Evolutionary conservation across 2,113 vertebrate species (phyloP).

Genomic region (Tetraodon nigroviridis): DNA sequence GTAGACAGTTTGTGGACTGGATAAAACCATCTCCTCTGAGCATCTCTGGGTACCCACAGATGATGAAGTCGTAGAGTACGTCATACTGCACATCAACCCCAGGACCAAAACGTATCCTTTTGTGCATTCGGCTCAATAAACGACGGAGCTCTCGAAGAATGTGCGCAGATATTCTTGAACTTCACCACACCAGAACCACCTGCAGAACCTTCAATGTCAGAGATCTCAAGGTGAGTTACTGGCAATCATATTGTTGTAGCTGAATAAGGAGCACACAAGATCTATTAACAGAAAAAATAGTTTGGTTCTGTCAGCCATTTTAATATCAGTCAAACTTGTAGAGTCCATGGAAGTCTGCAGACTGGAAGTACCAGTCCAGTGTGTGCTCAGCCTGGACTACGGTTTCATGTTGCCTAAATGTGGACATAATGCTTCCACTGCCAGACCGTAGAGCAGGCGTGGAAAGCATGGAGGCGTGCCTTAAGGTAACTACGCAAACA

Average conservation of each 20-base stretch:
- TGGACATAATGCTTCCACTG: slow-evolving; percentile 83
- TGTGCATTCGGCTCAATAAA: background rate
- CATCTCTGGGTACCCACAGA: slow-evolving; percentile 79
- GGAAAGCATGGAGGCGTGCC: slow-evolving; percentile 73
- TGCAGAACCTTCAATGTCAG: slow-evolving; percentile 86
- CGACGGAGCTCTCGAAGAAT: background rate
- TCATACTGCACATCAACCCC: slow-evolving; percentile 84
- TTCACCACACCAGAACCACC: slow-evolving; percentile 72
- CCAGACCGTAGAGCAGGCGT: slow-evolving; percentile 58
- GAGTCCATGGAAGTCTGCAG: slow-evolving; percentile 88
- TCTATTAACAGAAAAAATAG: background rate
- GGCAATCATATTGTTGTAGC: background rate
- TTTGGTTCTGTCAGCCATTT: background rate
- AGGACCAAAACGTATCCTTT: slow-evolving; percentile 91
- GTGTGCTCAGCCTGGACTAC: slow-evolving; percentile 80
- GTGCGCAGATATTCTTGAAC: background rate
- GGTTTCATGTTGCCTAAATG: slow-evolving; percentile 79
- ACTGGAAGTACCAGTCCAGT: slow-evolving; percentile 89
- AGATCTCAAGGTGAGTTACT: slow-evolving; percentile 83
- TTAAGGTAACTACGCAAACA: slow-evolving; percentile 71
- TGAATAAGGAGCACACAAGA: background rate
- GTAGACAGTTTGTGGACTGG: slow-evolving; percentile 85
- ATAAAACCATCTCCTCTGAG: slow-evolving; percentile 81
- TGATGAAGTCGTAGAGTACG: slow-evolving; percentile 81
- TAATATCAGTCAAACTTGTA: slow-evolving; percentile 19